Conservation (phyloP, 2,888 invertebrate species). For the Cheilosia pagana region DNA sequence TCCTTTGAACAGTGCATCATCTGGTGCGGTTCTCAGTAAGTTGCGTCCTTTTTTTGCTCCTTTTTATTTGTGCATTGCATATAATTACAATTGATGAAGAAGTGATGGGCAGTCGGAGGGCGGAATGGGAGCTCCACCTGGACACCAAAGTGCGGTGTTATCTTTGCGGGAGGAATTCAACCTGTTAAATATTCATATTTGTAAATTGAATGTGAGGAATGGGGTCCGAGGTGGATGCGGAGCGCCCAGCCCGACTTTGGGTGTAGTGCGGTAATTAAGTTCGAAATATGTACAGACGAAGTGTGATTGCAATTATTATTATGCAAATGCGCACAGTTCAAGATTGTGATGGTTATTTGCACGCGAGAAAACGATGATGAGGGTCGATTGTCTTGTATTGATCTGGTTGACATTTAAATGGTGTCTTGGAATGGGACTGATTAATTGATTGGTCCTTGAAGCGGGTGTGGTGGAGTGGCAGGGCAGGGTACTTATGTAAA, state of each 20-base stretch:
- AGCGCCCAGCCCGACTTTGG: conserved; percentile 19
- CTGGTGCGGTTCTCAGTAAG: conserved; percentile 62
- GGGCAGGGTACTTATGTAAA: too few relatives aligned
- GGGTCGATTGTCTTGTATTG: conserved; percentile 57
- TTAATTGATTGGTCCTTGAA: background rate
- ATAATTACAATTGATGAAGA: conserved; percentile 68
- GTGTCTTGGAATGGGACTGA: background rate
- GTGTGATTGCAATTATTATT: conserved; percentile 69
- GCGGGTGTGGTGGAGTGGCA: background rate
- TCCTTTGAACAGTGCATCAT: conserved; percentile 56
- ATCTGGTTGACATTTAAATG: conserved; percentile 52
- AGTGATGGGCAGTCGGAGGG: background rate
- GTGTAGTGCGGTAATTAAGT: conserved; percentile 61
- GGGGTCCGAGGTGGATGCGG: conserved; percentile 1
- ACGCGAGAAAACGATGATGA: conserved; percentile 45
- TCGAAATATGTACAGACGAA: conserved; percentile 36
- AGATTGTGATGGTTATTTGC: conserved; percentile 27
- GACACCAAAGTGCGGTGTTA: conserved; percentile 48
- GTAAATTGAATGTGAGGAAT: conserved; percentile 69
- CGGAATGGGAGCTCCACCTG: conserved; percentile 6
- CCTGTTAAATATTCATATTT: conserved; percentile 75
- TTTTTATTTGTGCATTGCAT: conserved; percentile 52
- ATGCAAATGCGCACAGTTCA: conserved; percentile 61
- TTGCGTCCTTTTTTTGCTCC: conserved; percentile 14
- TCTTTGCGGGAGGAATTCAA: conserved; percentile 36